Conservation (phyloP, 2,113 vertebrate species). For the Hippocampus comes region DNA sequence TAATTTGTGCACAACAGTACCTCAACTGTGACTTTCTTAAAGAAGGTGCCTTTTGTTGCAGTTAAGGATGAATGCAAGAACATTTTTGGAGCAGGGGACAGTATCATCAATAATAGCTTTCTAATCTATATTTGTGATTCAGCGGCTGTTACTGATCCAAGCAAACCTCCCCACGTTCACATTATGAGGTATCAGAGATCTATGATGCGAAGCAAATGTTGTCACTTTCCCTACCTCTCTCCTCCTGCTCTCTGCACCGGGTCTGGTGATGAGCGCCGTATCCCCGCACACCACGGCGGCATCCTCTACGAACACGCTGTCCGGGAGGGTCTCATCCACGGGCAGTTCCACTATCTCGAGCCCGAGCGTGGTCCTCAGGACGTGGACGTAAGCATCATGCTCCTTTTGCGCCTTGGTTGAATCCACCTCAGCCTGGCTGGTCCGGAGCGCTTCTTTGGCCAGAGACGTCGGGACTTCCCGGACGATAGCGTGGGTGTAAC, state of each 20-base stretch:
- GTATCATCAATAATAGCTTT: no score
- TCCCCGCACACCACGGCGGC: constrained; percentile 88
- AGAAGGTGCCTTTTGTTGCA: background rate
- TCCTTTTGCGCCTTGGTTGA: constrained; percentile 73
- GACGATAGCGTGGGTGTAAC: constrained; percentile 88
- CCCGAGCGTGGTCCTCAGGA: constrained; percentile 81
- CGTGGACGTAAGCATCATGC: constrained; percentile 77
- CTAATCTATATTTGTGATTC: background rate
- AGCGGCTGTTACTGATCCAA: background rate
- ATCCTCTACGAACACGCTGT: constrained; percentile 95
- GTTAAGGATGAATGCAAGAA: background rate
- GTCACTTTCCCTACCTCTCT: constrained; percentile 77
- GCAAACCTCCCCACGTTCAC: constrained; percentile 12
- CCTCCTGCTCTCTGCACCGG: constrained; percentile 83
- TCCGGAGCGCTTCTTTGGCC: constrained; percentile 77
- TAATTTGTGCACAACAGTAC: constrained; percentile 6
- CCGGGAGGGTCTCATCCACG: constrained; percentile 85
- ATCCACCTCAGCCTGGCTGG: constrained; percentile 73
- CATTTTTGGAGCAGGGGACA: background rate
- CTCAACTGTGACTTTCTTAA: background rate
- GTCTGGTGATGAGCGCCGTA: constrained; percentile 87
- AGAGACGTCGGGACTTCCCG: constrained; percentile 82
- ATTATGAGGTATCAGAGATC: constrained; percentile 32
- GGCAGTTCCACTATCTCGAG: constrained; percentile 86
- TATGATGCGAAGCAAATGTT: background rate